A percentile compares a stretch with the other conserved stretches of the same genome.
Conservation (phyloP, 1,140 invertebrate species). For the Sycobia sp. region DNA sequence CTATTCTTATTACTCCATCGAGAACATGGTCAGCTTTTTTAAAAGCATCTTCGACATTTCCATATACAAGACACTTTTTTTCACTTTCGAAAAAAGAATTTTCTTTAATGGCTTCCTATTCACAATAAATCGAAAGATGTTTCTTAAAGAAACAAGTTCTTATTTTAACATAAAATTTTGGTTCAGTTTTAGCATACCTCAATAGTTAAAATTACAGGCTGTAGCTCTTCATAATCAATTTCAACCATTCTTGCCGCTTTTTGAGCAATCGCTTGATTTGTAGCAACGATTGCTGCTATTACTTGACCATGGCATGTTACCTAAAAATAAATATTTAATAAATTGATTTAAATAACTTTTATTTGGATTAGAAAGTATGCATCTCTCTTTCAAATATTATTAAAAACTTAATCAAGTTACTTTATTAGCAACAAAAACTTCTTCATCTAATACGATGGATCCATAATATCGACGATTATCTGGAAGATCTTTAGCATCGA, state of each 20-base stretch:
- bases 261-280: conserved; percentile 72
- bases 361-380: too few relatives aligned
- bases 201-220: conserved; percentile 80
- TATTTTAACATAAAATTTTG: too few relatives aligned
- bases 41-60: conserved; percentile 72
- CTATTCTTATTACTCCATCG: conserved; percentile 77
- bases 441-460: conserved; percentile 75
- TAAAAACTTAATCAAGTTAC: conserved; percentile 45
- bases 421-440: conserved; percentile 71
- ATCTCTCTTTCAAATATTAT: too few relatives aligned
- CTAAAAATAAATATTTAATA: too few relatives aligned
- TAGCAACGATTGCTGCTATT: conserved; percentile 77
- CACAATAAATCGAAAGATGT: too few relatives aligned
- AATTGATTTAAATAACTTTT: too few relatives aligned
- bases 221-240: conserved; percentile 74
- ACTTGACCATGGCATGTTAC: conserved; percentile 73
- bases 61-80: conserved; percentile 64
- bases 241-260: conserved; percentile 74
- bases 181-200: conserved; percentile 61
- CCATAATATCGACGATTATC: conserved; percentile 69
- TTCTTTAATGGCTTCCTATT: conserved; percentile 73
- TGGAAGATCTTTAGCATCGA: conserved; percentile 72
- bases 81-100: conserved; percentile 69
- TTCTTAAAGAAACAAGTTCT: too few relatives aligned
- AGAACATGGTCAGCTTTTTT: conserved; percentile 66